These are phyloP conservation scores for Fragum sueziense DNA, from an alignment of 2,888 invertebrate species.

Conservation along the genomic window DNA sequence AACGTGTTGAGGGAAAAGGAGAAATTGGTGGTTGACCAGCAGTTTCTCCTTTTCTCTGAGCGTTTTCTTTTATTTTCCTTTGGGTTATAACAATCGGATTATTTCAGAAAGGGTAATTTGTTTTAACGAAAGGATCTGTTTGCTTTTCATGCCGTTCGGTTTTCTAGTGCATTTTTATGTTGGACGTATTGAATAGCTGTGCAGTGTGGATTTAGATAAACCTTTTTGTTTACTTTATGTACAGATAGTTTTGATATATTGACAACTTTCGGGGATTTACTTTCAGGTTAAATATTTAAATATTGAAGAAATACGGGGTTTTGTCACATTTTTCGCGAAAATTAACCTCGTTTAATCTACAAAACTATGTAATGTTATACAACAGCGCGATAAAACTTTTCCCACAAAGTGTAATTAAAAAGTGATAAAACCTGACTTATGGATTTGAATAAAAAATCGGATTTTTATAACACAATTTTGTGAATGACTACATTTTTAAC, in stretches of 20 bases:
- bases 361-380: background rate
- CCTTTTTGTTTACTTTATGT: slow-evolving; percentile 1
- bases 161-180: slow-evolving; percentile 7
- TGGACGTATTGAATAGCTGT: background rate
- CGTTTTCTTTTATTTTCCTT: no score
- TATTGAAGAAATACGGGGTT: background rate
- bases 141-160: background rate
- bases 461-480: background rate
- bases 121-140: slow-evolving; percentile 1
- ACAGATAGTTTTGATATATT: slow-evolving; percentile 3
- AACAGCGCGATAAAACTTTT: background rate
- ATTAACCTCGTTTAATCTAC: background rate
- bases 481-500: background rate
- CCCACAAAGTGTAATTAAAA: background rate
- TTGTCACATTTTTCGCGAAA: background rate
- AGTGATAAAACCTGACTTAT: background rate
- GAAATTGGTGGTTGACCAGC: no score
- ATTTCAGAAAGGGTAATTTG: no score
- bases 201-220: slow-evolving; percentile 20
- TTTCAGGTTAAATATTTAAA: background rate
- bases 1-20: no score
- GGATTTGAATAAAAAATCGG: background rate
- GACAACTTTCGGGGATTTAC: background rate
- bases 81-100: no score
- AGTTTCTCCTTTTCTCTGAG: no score